Base-by-base conservation (phyloP, 1,140 invertebrate genomes). In the Leptinotarsa texana region DNA sequence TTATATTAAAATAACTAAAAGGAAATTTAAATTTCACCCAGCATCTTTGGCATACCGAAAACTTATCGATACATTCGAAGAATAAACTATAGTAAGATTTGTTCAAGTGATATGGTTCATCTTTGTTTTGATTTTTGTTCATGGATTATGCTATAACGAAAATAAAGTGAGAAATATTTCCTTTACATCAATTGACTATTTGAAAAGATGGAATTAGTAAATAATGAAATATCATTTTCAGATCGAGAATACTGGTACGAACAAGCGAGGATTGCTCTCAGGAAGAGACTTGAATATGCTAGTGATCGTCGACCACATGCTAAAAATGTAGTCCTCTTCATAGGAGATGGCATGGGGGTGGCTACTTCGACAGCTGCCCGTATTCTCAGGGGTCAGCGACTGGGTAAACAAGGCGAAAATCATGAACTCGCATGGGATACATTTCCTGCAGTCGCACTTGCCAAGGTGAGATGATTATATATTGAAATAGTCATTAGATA, bases 301-400 rank as follows among this genome's bases (percentile, higher is more conserved):
- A 81, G 84, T 3, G 87, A 88, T 75, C 87, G 87, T 75, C 87
- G 87, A 76, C 87, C 88, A 27, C 84, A 88, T 61, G 89, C 89
- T 5, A 89, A 89, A 86, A 89, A 85, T 86, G 88, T 87, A 13
- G 77, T 85, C 47, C 72, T 85, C 61, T 91, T 93, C 82, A 87
- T 94, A 13, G 93, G 92, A 1, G 93, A 94, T 83, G 93, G 93
- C 3, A 92, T 94, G 89, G 91, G 92, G 3, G 87, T 93, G 57
- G 86, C 91, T 8, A 93, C 93, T 0, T 86, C 92, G 3, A 92
- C 92, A 3, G 92, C 92, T 0, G 89, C 91, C 6, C 82, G 93
- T 48, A 93, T 94, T 47, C 86, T 90, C 51, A 79, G 83, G 18
- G 85, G 87, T 13, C 84, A 85, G 63, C 72, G 84, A 15, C 48